Evolutionary conservation across 2,888 invertebrate genomes (phyloP), one percentile per base, ranked within the genome.

Genomic region (Nomada fabriciana): DNA sequence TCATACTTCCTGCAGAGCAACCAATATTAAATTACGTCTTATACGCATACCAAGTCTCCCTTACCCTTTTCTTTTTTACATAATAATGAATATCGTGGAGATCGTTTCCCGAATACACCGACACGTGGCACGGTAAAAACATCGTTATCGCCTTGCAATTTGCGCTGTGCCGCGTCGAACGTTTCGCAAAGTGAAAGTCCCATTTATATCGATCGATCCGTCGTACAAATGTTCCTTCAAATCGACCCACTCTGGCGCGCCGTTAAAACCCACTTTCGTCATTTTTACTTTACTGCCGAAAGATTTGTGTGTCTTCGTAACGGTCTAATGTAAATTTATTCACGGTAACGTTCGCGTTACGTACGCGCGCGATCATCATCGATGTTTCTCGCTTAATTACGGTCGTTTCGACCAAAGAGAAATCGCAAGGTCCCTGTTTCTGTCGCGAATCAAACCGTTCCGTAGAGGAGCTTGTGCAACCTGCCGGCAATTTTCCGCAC

Each of bases 401-500:
- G 43, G 64, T 70, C 60, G 52, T 76, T 73, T 64, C 25, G 36
- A 36, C 11, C 25, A 53, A 36, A 65, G 52, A 60, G 59, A 72
- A 67, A 80, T 75, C 80, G 67, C 42, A n/a, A 50, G 47, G 61
- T 68, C 68, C 71, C 57, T 76, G 55, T 65, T 57, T 59, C 70
- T 53, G 47, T 76, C 60, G 25, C 61, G 52, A 36, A 23, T 67
- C 63, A 1, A 43, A 59, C 67, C 53, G 55, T 55, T 43, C 20
- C 23, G 29, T 18, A 52, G 36, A 36, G 57, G 69, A 61, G 70
- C 77, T 85, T 85, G 76, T 68, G 76, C 65, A 86, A 85, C 73
- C 68, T 20, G 65, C 57, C 59, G 65, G 73, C 76, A 82, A 82
- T 86, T 82, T 84, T 83, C 80, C 64, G 63, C 75, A 57, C 53